Evolutionary conservation across 2,797 vertebrate genomes (phyloP).

Genomic region (Centroberyx gerrardi): DNA sequence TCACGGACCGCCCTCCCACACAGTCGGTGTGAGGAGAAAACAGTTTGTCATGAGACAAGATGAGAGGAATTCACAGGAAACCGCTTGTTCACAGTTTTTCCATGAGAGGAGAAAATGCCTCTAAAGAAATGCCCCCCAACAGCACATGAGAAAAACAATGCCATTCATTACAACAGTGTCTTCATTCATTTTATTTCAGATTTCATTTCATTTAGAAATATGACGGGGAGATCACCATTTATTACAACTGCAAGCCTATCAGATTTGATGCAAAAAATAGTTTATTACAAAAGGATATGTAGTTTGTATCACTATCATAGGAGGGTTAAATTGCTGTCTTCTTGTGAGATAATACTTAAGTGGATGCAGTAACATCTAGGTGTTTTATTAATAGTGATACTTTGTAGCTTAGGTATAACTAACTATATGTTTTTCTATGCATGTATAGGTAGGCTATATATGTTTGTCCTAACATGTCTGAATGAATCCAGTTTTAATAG

Average conservation of each 20-base stretch:
- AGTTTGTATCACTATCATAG: background rate
- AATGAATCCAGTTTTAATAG: too few species aligned
- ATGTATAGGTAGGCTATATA: too few species aligned
- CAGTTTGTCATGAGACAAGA: conserved; percentile 44
- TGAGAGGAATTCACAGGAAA: conserved; percentile 24
- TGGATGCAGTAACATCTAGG: too few species aligned
- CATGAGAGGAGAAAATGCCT: background rate
- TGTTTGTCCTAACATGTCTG: too few species aligned
- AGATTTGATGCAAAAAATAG: background rate
- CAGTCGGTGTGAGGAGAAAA: conserved; percentile 9
- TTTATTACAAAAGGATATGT: too few species aligned
- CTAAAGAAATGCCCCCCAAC: background rate
- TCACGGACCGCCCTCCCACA: conserved; percentile 70
- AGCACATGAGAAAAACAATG: conserved; percentile 5
- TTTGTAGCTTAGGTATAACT: background rate
- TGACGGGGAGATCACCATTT: background rate
- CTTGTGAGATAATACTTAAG: background rate
- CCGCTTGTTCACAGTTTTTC: conserved; percentile 13
- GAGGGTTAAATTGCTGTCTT: background rate
- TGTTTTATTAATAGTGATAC: background rate
- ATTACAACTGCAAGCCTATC: background rate
- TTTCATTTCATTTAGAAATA: background rate
- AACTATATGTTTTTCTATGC: background rate
- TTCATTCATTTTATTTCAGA: too few species aligned
- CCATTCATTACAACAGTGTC: too few species aligned